Percentiles rank a stretch among this genome's conserved stretches.
These are phyloP conservation scores for Rhizoglyphus robini DNA, from an alignment of 1,140 invertebrate species.

Conservation along the genomic window DNA sequence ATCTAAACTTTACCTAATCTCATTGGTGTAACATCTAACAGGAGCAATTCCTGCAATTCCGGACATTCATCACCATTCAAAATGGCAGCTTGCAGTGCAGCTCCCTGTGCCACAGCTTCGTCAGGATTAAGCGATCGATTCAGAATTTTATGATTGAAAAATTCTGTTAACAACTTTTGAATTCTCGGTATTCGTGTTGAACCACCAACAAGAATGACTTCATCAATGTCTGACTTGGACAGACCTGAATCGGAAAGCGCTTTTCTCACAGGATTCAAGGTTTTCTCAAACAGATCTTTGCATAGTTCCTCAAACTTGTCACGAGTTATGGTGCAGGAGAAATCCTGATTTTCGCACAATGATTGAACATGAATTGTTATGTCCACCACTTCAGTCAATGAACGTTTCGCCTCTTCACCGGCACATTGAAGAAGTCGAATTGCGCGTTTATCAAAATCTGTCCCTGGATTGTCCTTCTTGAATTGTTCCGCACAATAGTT, in stretches of 20 bases:
- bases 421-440: slow-evolving; percentile 90
- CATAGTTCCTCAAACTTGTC: slow-evolving; percentile 89
- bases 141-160: slow-evolving; percentile 81
- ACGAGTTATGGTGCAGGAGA: slow-evolving; percentile 87
- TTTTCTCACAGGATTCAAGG: slow-evolving; percentile 33
- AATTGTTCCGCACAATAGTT: slow-evolving; percentile 94
- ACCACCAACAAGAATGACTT: slow-evolving; percentile 91
- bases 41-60: slow-evolving; percentile 69
- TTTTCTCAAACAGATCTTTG: slow-evolving; percentile 58
- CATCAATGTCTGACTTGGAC: slow-evolving; percentile 53
- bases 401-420: slow-evolving; percentile 94
- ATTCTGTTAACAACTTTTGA: slow-evolving; percentile 59
- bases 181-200: slow-evolving; percentile 98
- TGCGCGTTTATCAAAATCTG: slow-evolving; percentile 82
- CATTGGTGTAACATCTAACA: slow-evolving; percentile 84
- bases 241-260: slow-evolving; percentile 33
- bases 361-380: slow-evolving; percentile 87
- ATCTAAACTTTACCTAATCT: slow-evolving; percentile 92
- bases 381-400: slow-evolving; percentile 88
- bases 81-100: slow-evolving; percentile 61
- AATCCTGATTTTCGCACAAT: no score
- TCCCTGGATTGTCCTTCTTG: slow-evolving; percentile 98
- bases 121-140: slow-evolving; percentile 92
- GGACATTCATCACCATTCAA: slow-evolving; percentile 85
- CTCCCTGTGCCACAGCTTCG: slow-evolving; percentile 67